A percentile compares a stretch with the other conserved stretches of the same genome.
Conservation (phyloP, 1,140 invertebrate genomes). For the Drosophila nebulosa region DNA sequence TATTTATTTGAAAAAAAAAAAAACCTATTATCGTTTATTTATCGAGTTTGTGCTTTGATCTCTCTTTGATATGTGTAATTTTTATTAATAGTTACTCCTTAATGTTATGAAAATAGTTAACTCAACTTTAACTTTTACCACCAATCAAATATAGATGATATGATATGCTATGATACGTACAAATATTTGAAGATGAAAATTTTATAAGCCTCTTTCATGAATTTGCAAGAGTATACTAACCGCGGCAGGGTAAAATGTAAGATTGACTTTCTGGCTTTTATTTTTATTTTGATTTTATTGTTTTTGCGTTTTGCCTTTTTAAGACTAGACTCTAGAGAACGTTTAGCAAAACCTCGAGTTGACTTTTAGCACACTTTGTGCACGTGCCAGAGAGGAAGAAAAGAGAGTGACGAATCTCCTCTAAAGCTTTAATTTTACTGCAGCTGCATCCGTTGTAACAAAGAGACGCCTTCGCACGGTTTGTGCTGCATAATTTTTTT, state of each 20-base stretch:
- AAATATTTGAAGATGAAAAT: too few relatives aligned
- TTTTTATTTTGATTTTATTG: conserved; percentile 39
- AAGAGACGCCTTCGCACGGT: background rate
- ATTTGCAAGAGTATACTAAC: background rate
- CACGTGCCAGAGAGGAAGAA: conserved; percentile 34
- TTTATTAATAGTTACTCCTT: too few relatives aligned
- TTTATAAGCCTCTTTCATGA: too few relatives aligned
- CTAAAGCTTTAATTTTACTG: background rate
- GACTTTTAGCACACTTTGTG: conserved; percentile 35
- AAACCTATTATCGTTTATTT: too few relatives aligned
- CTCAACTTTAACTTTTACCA: too few relatives aligned
- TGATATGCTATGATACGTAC: too few relatives aligned
- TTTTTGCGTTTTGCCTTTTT: conserved; percentile 51
- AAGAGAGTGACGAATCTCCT: background rate
- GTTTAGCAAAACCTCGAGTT: conserved; percentile 16
- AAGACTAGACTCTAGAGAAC: conserved; percentile 36
- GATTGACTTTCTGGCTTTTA: conserved; percentile 28
- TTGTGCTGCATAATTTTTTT: background rate
- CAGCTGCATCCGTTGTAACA: conserved; percentile 41
- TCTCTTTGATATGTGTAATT: too few relatives aligned
- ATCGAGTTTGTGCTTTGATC: too few relatives aligned
- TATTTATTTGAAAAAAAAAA: too few relatives aligned
- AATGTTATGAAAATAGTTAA: too few relatives aligned
- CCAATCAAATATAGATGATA: too few relatives aligned
- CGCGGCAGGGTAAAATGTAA: background rate